A percentile compares a stretch with the other conserved stretches of the same genome.
phyloP scores from a whole-genome alignment of 2,797 vertebrate genomes.

The Halcyon leucocephala region DNA sequence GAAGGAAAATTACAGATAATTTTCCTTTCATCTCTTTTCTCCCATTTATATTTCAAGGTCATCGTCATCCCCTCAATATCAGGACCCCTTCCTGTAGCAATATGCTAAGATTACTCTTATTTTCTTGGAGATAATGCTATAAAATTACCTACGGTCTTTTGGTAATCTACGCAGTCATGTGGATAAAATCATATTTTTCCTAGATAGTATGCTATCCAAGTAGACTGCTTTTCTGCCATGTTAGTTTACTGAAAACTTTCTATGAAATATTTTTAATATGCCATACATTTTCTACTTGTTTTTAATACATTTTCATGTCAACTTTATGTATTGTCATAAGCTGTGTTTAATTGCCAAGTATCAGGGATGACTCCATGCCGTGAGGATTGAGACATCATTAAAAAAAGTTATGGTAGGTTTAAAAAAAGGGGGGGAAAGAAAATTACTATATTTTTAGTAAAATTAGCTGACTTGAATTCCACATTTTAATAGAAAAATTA shows the following conservation, averaged over 20 bases:
- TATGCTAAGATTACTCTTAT: slow-evolving; percentile 61
- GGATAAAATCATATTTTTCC: slow-evolving; percentile 36
- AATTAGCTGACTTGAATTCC: neutral
- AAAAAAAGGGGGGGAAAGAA: neutral
- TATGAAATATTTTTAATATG: neutral
- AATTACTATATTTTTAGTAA: neutral
- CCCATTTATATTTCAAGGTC: slow-evolving; percentile 47
- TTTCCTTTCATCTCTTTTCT: slow-evolving; percentile 62
- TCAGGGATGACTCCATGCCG: neutral
- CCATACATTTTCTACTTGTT: neutral
- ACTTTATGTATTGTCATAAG: neutral
- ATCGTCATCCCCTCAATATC: slow-evolving; percentile 31
- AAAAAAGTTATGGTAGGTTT: neutral
- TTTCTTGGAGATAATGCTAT: slow-evolving; percentile 52
- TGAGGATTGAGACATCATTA: neutral
- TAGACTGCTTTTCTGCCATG: neutral
- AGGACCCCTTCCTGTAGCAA: slow-evolving; percentile 19
- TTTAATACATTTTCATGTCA: neutral
- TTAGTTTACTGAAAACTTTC: neutral
- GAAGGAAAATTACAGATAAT: slow-evolving; percentile 49
- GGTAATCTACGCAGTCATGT: slow-evolving; percentile 10
- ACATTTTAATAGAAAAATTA: neutral
- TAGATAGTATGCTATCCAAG: slow-evolving; percentile 7
- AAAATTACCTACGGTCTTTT: slow-evolving; percentile 36
- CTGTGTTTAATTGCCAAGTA: neutral